These are phyloP conservation scores for Apoderus coryli DNA, from an alignment of 2,888 invertebrate species.

Conservation along the genomic window DNA sequence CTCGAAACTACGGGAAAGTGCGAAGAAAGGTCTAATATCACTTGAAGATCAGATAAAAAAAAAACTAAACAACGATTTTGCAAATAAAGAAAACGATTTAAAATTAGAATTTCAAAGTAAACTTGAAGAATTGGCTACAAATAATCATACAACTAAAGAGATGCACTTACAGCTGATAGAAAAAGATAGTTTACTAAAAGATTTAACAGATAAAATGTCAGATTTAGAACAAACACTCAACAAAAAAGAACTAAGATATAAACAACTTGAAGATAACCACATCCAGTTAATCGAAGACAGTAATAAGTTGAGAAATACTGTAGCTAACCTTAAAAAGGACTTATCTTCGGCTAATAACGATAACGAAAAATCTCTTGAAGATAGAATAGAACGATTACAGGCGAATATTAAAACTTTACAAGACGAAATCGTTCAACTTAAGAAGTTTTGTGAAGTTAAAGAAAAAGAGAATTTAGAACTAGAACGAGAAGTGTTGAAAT, in stretches of 20 bases:
- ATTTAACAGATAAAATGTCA: conserved; percentile 18
- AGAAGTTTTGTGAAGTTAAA: conserved; percentile 17
- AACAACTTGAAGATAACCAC: conserved; percentile 25
- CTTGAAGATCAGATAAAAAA: conserved; percentile 26
- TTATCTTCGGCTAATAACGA: conserved; percentile 13
- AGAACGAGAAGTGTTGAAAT: conserved; percentile 12
- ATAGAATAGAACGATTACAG: conserved; percentile 18
- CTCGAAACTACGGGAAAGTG: conserved; percentile 35
- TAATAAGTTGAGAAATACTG: conserved; percentile 16
- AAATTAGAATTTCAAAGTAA: conserved; percentile 23
- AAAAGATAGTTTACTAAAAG: conserved; percentile 32
- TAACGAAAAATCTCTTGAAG: conserved; percentile 12
- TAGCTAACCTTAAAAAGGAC: conserved; percentile 19
- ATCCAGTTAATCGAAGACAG: conserved; percentile 27
- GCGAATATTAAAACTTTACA: conserved; percentile 19
- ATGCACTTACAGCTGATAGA: conserved; percentile 36
- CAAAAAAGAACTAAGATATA: conserved; percentile 18
- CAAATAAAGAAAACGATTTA: conserved; percentile 20
- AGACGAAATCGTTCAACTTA: conserved; percentile 17
- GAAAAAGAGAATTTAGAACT: conserved; percentile 18
- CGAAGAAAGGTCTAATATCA: conserved; percentile 25
- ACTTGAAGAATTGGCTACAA: conserved; percentile 21
- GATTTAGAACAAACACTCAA: conserved; percentile 18
- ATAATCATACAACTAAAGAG: conserved; percentile 26
- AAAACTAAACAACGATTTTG: conserved; percentile 21